Evolutionary conservation across 2,888 invertebrate genomes (phyloP), one percentile per base, ranked within the genome.

Genomic region (Gonocerus acuteangulatus): DNA sequence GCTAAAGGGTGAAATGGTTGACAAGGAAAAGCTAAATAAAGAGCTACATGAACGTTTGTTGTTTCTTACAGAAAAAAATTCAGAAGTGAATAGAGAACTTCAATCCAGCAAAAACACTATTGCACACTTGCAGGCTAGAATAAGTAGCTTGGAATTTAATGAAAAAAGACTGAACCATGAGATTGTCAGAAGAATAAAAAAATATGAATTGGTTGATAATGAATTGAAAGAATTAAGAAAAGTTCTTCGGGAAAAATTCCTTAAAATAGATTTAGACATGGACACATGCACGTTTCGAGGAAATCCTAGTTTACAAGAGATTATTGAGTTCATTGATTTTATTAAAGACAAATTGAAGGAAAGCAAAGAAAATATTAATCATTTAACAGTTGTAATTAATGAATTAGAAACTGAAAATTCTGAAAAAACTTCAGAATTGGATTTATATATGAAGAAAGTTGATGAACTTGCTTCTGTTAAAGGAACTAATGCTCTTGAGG

Each of bases 11-110:
- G 57, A 57, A 47, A 16, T 57, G 16, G n/a, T 18, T 1, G 57
- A 57, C 23, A 57, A 57, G 27, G 45, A 23, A 27, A 22, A 27
- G 2, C 18, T 47, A n/a, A 47, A 27, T 19, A 57, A 57, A 47
- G 57, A 57, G n/a, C 47, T 57, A 13, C 57, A 34, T 15, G 57
- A 57, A n/a, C 15, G 57, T 22, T 47, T 57, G 16, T 47, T 39
- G 0, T 57, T 57, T 19, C 32, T 57, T 27, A 18, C 57, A 18
- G 57, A 47, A 11, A 57, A 23, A n/a, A 57, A 47, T 19, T 23
- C 18, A 57, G 57, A 57, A 32, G 18, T 19, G 22, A 42, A 47
- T 11, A 57, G 42, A 32, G 47, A 57, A 21, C 6, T 57, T 11
- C 45, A 57, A 22, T 18, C 22, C 3, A 45, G 57, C 32, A 57